phyloP scores from a whole-genome alignment of 2,888 invertebrate genomes.

The Gymnosoma rotundatum region DNA sequence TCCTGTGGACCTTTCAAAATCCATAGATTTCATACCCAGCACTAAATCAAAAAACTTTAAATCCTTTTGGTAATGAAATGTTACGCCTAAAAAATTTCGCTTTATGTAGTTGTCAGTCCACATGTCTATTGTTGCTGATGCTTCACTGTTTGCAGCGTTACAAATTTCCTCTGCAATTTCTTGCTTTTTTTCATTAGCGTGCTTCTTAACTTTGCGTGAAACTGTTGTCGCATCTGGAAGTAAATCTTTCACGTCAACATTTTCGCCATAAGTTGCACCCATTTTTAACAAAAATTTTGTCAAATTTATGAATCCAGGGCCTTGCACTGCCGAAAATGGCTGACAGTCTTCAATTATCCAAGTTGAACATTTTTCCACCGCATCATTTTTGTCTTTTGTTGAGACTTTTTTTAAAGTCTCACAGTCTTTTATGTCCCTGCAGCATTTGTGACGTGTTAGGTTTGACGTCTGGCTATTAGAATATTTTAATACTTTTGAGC shows the following conservation, averaged over 20 bases:
- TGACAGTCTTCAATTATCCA: constrained; percentile 35
- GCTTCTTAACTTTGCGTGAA: not conserved
- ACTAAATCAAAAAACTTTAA: constrained; percentile 41
- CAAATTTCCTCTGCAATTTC: constrained; percentile 12
- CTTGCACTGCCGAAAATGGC: constrained; percentile 24
- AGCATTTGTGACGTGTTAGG: too few relatives aligned
- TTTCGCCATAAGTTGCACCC: constrained; percentile 27
- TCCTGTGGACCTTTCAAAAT: constrained; percentile 47
- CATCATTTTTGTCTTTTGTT: constrained; percentile 7
- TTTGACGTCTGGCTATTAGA: too few relatives aligned
- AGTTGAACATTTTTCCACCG: not conserved
- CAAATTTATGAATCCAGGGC: constrained; percentile 27
- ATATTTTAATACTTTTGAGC: too few relatives aligned
- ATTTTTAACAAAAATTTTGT: constrained; percentile 32
- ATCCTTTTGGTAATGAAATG: constrained; percentile 42
- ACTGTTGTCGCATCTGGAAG: constrained; percentile 8
- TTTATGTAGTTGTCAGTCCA: constrained; percentile 56
- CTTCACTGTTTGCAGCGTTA: constrained; percentile 32
- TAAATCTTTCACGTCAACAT: constrained; percentile 29
- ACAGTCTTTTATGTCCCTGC: too few relatives aligned
- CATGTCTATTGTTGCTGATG: constrained; percentile 52
- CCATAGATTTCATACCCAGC: constrained; percentile 58
- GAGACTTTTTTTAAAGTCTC: too few relatives aligned
- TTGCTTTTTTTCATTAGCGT: not conserved
- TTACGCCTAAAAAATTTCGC: constrained; percentile 40